These are phyloP conservation scores for Anticlea derivata DNA, from an alignment of 2,888 invertebrate genomes.

Conservation along the genomic window DNA sequence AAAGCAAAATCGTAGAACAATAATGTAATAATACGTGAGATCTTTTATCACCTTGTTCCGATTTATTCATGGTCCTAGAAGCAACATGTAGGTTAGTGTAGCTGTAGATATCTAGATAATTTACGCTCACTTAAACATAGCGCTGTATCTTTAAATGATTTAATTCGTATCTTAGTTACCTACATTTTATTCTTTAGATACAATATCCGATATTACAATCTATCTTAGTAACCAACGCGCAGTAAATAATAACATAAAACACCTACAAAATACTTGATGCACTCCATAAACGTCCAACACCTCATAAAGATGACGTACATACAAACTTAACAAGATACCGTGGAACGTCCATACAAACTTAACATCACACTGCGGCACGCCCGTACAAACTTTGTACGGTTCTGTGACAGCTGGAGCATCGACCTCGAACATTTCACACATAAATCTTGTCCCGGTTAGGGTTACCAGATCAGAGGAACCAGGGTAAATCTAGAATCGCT, in stretches of 20 bases:
- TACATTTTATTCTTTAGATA: not conserved
- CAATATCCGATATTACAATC: conserved; percentile 14
- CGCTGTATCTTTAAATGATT: not conserved
- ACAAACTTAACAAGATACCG: conserved; percentile 12
- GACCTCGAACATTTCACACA: conserved; percentile 72
- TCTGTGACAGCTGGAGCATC: conserved; percentile 47
- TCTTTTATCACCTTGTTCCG: no score
- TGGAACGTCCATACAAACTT: conserved; percentile 25
- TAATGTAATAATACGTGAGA: no score
- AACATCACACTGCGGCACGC: conserved; percentile 20
- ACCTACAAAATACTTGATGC: conserved; percentile 26
- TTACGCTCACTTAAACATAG: not conserved
- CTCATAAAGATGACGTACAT: conserved; percentile 44
- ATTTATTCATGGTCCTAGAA: no score
- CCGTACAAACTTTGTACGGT: conserved; percentile 17
- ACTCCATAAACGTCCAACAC: conserved; percentile 49
- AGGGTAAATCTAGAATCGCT: not conserved
- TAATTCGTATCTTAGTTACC: not conserved
- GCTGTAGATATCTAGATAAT: not conserved
- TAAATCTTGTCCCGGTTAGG: conserved; percentile 58
- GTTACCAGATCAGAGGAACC: conserved; percentile 40
- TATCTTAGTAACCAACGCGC: conserved; percentile 14
- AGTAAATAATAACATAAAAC: conserved; percentile 31
- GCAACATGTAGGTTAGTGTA: no score
- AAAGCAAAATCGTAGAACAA: no score